Percentiles rank a stretch among this genome's conserved stretches.
Conservation (phyloP, 2,113 vertebrate genomes). For the Parotia lawesii region DNA sequence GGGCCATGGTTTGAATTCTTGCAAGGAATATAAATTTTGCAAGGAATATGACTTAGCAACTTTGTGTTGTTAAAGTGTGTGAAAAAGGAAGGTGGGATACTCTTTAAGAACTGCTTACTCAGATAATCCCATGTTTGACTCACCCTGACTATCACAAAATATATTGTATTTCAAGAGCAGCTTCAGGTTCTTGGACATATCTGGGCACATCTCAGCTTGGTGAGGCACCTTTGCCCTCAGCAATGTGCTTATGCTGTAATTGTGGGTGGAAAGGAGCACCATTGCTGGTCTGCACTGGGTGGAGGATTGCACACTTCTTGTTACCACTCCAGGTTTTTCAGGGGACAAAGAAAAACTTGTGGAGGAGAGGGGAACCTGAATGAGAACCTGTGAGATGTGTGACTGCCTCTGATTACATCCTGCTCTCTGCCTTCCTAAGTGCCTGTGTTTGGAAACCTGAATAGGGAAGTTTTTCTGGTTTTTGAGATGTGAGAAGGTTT, state of each 20-base stretch:
- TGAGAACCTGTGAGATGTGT: background rate
- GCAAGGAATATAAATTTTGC: background rate
- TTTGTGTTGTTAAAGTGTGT: accelerated
- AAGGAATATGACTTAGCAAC: background rate
- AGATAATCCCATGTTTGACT: background rate
- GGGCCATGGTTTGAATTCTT: background rate
- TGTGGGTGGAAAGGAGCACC: background rate
- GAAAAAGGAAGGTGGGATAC: background rate
- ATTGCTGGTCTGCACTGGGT: background rate
- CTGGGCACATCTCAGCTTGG: background rate
- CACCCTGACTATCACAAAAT: background rate
- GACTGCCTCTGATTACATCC: background rate
- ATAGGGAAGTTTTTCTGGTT: background rate
- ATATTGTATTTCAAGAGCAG: background rate
- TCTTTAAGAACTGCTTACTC: background rate
- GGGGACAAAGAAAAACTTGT: background rate
- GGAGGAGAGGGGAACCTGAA: background rate
- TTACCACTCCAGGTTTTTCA: background rate
- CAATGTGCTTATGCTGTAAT: accelerated
- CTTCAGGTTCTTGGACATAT: background rate
- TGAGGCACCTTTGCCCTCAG: background rate
- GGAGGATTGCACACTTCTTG: background rate
- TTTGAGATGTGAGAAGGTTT: background rate
- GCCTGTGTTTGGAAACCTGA: accelerated
- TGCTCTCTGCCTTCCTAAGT: background rate